Conservation (phyloP, 1,140 invertebrate genomes). For the Sitobion miscanthi region DNA sequence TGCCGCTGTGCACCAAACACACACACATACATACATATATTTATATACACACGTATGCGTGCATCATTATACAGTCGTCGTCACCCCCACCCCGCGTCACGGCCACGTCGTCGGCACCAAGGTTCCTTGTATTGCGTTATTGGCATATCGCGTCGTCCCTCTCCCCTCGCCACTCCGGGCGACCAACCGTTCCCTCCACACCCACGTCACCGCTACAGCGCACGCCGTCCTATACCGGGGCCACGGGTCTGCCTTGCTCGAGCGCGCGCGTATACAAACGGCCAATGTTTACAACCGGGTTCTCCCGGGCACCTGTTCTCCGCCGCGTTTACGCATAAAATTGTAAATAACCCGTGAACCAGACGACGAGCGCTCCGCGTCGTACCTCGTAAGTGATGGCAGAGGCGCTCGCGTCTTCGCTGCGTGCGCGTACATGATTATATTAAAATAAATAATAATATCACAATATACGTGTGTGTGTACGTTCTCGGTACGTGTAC, state of each 20-base stretch:
- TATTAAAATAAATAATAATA: neutral
- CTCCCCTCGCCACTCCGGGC: neutral
- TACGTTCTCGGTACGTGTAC: neutral
- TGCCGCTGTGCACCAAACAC: constrained; percentile 43
- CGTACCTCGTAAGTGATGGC: neutral
- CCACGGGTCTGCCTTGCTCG: neutral
- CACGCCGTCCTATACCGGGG: neutral
- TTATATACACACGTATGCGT: neutral
- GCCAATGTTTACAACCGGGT: constrained; percentile 54
- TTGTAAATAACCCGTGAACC: neutral
- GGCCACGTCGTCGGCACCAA: constrained; percentile 49
- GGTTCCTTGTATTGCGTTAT: constrained; percentile 56
- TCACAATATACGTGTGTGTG: too few species aligned
- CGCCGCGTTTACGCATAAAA: constrained; percentile 5
- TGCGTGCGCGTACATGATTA: neutral
- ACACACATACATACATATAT: neutral
- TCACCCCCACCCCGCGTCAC: constrained; percentile 48
- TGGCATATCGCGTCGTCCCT: constrained; percentile 47
- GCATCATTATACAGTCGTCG: constrained; percentile 32
- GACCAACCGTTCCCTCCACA: neutral
- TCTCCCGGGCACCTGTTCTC: constrained; percentile 52
- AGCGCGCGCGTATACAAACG: neutral
- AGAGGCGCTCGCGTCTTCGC: neutral
- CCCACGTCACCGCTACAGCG: neutral
- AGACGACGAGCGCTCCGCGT: neutral